A percentile compares a stretch with the other conserved stretches of the same genome.
These are phyloP conservation scores for Hypanus sabinus DNA, from an alignment of 2,113 vertebrate species.

Conservation along the genomic window DNA sequence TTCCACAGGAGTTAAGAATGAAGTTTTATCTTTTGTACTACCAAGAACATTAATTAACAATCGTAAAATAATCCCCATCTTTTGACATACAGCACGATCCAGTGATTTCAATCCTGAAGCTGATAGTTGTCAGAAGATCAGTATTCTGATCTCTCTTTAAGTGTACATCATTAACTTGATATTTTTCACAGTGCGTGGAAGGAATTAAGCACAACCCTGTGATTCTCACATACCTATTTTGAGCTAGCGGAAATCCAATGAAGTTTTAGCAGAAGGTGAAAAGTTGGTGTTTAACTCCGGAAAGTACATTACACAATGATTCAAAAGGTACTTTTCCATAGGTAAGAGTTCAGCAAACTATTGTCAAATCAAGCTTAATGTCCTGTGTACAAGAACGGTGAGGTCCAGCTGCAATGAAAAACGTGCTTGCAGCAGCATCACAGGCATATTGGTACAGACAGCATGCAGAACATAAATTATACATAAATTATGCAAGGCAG, in stretches of 20 bases:
- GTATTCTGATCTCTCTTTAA: neutral
- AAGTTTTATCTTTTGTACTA: neutral
- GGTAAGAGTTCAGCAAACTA: neutral
- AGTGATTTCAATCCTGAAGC: neutral
- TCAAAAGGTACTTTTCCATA: neutral
- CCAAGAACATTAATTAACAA: neutral
- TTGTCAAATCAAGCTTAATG: no score
- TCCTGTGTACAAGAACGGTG: no score
- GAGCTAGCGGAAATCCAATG: conserved; percentile 1
- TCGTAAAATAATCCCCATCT: neutral
- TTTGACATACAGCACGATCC: neutral
- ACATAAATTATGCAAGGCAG: no score
- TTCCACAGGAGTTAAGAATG: neutral
- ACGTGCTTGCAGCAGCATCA: no score
- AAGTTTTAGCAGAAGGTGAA: conserved; percentile 16
- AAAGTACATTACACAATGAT: neutral
- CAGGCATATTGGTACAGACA: no score
- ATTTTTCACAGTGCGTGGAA: neutral
- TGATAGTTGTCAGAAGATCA: neutral
- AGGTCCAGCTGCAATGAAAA: no score
- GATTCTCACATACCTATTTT: neutral
- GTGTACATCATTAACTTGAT: neutral
- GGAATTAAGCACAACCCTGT: neutral
- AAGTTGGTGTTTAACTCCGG: neutral
- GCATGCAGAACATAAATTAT: no score